A percentile compares a stretch with the other conserved stretches of the same genome.
phyloP scores from a whole-genome alignment of 2,797 vertebrate genomes.

The Danionella dracula region DNA sequence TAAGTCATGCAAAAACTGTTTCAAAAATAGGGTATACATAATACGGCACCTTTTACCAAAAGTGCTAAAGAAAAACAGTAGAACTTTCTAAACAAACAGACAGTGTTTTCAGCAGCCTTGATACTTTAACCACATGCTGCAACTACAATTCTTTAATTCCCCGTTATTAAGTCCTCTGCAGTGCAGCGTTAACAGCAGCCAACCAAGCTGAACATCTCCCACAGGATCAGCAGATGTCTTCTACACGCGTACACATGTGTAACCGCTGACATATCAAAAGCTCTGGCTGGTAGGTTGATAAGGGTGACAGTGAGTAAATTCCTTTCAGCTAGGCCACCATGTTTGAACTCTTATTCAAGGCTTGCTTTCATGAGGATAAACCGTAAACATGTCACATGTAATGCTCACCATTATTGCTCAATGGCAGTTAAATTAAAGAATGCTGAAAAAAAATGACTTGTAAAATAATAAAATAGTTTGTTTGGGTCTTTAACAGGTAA shows the following conservation, averaged over 20 bases:
- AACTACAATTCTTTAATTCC: constrained; percentile 37
- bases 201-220: constrained; percentile 46
- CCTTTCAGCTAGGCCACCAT: constrained; percentile 36
- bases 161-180: constrained; percentile 41
- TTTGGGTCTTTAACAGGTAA: no score
- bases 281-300: constrained; percentile 25
- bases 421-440: no score
- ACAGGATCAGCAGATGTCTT: constrained; percentile 44
- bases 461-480: no score
- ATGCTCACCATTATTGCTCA: no score
- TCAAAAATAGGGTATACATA: no score
- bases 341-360: constrained; percentile 30
- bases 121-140: not conserved
- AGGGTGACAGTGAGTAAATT: constrained; percentile 41
- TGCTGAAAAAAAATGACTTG: no score
- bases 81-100: constrained; percentile 7
- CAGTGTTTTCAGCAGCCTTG: constrained; percentile 6
- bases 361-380: constrained; percentile 38
- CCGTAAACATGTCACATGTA: no score
- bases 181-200: constrained; percentile 38
- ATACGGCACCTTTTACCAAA: no score
- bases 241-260: not conserved
- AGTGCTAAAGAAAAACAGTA: not conserved
- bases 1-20: no score
- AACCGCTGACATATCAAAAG: not conserved